These are phyloP conservation scores for Huso huso DNA, from an alignment of 2,797 vertebrate species.

Conservation along the genomic window DNA sequence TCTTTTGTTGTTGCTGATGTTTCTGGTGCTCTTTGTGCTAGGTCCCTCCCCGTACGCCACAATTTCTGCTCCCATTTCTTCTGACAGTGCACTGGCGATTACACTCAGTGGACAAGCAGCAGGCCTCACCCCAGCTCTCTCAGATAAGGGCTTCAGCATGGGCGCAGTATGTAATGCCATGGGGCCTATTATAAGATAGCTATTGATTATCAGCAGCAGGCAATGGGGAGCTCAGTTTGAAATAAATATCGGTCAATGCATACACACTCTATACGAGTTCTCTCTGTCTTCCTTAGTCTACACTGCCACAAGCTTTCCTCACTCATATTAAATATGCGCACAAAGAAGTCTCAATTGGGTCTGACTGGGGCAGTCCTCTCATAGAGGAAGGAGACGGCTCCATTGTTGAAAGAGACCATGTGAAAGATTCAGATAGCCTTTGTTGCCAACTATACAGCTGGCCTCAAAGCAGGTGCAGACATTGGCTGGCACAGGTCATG, in stretches of 20 bases:
- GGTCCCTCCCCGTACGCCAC: not conserved
- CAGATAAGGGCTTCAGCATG: not conserved
- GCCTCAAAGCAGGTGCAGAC: not conserved
- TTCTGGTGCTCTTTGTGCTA: not conserved
- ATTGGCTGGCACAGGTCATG: not conserved
- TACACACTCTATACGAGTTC: too few species aligned
- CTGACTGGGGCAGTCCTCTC: not conserved
- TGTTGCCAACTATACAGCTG: not conserved
- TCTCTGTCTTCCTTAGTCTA: not conserved
- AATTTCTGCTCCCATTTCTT: not conserved
- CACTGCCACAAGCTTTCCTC: not conserved
- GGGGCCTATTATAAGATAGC: not conserved
- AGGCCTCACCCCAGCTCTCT: not conserved
- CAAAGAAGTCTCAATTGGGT: not conserved
- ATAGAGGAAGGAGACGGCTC: not conserved
- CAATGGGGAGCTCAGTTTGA: not conserved
- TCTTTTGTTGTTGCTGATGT: not conserved
- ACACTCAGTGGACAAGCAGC: not conserved
- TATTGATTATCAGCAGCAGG: not conserved
- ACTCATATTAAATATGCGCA: not conserved
- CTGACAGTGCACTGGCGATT: not conserved
- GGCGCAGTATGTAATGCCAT: not conserved
- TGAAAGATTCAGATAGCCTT: not conserved
- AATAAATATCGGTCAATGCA: too few species aligned
- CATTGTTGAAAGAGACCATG: not conserved